Evolutionary conservation across 2,888 invertebrate genomes (phyloP).

Genomic region (Scaptomyza caliginosa): DNA sequence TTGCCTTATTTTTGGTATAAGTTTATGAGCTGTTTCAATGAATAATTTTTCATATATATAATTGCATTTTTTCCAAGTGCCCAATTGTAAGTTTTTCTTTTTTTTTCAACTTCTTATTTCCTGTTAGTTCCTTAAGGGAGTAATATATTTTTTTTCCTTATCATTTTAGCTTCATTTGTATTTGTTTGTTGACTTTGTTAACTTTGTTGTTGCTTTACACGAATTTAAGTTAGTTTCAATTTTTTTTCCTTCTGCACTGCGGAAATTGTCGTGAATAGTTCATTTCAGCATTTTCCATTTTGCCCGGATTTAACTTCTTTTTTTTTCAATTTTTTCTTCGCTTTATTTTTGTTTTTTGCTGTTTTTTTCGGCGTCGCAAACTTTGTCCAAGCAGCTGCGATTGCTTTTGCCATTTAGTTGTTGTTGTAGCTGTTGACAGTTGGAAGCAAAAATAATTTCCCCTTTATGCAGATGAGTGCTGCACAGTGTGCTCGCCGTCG

Average conservation of each 20-base stretch:
- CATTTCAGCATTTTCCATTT: constrained; percentile 56
- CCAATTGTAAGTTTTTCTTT: constrained; percentile 6
- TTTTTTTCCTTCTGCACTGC: constrained; percentile 27
- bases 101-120: neutral
- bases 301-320: constrained; percentile 36
- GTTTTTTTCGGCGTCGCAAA: constrained; percentile 38
- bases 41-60: constrained; percentile 33
- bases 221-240: constrained; percentile 37
- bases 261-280: constrained; percentile 77
- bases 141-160: constrained; percentile 52
- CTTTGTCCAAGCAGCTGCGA: constrained; percentile 61
- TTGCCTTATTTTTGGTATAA: constrained; percentile 2
- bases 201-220: constrained; percentile 51
- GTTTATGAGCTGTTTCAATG: constrained; percentile 20
- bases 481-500: constrained; percentile 33
- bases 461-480: constrained; percentile 76
- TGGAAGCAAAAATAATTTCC: constrained; percentile 68
- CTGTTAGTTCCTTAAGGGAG: constrained; percentile 8
- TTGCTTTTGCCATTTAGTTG: constrained; percentile 59
- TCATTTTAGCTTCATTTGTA: constrained; percentile 45
- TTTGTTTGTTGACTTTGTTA: constrained; percentile 58
- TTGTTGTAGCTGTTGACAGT: constrained; percentile 24
- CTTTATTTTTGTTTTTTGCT: constrained; percentile 6
- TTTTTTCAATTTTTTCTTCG: constrained; percentile 16
- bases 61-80: constrained; percentile 25